Base-by-base conservation (phyloP, 2,113 vertebrate genomes). In the Ptilorrhoa leucosticta region DNA sequence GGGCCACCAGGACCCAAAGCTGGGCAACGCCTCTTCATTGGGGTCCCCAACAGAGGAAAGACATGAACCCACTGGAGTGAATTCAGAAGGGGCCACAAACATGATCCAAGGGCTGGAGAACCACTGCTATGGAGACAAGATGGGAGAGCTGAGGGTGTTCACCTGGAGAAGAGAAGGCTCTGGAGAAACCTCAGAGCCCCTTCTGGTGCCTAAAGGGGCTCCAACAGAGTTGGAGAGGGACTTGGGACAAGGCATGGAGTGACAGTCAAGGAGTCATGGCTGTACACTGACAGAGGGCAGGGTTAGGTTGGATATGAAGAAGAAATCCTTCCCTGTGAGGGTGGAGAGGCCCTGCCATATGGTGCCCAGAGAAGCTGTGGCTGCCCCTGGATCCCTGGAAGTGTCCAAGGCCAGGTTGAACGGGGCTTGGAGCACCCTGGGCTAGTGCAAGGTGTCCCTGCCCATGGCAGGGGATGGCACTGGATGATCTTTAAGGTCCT, bases 201-300 rank as follows among this genome's bases (percentile, higher is more conserved):
- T 68, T 35, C 7, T 8, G 6, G 47, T 0, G 21, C 17, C 53
- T 61, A 45, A 53, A 68, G 39, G 39, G 30, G 11, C 24, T 53
- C 53, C 47, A 53, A 0, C 9, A 47, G 45, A 33, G 39, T 45
- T 82, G 53, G 53, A 47, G 23, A 45, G 30, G 17, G 20, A 40
- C 30, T 31, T 0, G 4, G 20, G 17, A 68, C n/a, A 22, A 12
- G 45, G 24, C 0, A 13, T 75, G 47, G n/a, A 47, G 14, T 0
- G 61, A 47, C 30, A 82, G 24, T 13, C 16, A 31, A 8, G 35
- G 20, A 28, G 3, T 16, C 22, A 45, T 15, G 20, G 69, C 28
- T 53, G n/a, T 3, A 4, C 9, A 73, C 8, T 47, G n/a, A 0
- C 15, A 78, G 40, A 47, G 23, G 15, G 13, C 7, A 12, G n/a